These are phyloP conservation scores for Lates japonicus DNA, from an alignment of 2,797 vertebrate genomes.

Conservation along the genomic window DNA sequence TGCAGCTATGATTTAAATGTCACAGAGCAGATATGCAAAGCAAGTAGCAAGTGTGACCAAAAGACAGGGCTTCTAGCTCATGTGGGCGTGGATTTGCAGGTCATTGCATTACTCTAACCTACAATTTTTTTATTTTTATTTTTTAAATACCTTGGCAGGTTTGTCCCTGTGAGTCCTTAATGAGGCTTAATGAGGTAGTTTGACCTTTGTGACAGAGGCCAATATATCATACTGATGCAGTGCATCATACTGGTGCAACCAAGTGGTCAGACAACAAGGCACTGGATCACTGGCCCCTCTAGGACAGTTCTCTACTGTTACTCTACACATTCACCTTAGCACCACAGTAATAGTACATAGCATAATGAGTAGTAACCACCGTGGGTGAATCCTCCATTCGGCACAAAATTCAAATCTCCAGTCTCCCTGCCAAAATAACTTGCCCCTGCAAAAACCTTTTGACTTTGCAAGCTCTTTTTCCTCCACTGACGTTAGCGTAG, in stretches of 20 bases:
- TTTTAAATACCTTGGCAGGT: background rate
- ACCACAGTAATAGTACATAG: too few relatives aligned
- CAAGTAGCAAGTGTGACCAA: background rate
- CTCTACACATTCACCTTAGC: background rate
- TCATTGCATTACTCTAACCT: background rate
- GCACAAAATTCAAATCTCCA: background rate
- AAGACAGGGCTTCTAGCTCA: constrained; percentile 13
- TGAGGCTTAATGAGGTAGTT: background rate
- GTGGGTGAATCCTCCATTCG: background rate
- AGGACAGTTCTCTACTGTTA: background rate
- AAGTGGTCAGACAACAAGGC: background rate
- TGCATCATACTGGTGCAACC: background rate
- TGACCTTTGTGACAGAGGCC: background rate
- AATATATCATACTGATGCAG: background rate
- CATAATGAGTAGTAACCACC: background rate
- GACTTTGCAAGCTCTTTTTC: constrained; percentile 1
- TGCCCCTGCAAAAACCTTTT: constrained; percentile 7
- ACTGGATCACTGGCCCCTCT: background rate
- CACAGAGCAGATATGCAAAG: constrained; percentile 77
- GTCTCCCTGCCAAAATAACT: background rate
- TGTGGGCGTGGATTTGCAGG: constrained; percentile 9
- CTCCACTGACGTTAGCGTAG: background rate
- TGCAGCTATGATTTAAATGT: constrained; percentile 66
- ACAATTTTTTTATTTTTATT: background rate
- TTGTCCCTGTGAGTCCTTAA: background rate